Base-by-base conservation (phyloP, 1,140 invertebrate species). In the Lordiphosa mommai region DNA sequence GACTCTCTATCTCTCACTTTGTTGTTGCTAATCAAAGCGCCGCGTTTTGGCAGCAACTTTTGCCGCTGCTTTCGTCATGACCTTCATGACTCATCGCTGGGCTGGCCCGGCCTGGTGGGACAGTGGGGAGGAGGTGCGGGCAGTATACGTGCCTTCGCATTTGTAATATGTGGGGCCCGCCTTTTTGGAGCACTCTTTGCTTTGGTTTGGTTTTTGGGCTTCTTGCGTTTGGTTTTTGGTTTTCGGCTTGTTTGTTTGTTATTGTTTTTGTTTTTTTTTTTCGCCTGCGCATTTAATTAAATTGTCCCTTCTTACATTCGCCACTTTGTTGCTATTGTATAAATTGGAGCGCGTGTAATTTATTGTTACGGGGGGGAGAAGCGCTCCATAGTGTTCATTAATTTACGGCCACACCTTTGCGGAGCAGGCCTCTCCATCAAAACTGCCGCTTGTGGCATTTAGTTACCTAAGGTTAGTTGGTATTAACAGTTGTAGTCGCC, bases 61-160 rank as follows among this genome's bases (percentile, higher is more conserved):
- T 84, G 71, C 58, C 67, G 70, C 77, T 71, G 85, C 79, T 87
- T 87, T 87, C 85, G 85, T 87, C 85, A 87, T 87, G 85, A 87
- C 85, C 85, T 87, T 87, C 85, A 87, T 87, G 85, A 87, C 85
- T 87, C 85, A 87, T 87, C 85, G 79, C 72, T 82, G 60, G 43
- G 63, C 40, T 23, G 20, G 41, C 8, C 14, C 29, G 12, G 34
- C 34, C 41, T 32, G 0, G 7, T 14, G 44, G 27, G 7, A 10
- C 9, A 10, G 37, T 1, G 23, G 20, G 13, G 4, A 36, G 38
- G 36, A 23, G 8, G 13, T 9, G 33, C 9, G 38, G 30, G 36
- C 10, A 13, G 9, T 9, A 33, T 43, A 38, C 37, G 61, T 38
- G 41, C 40, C 27, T 29, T 13, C 36, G 30, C 51, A 41, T 51